Percentiles rank a stretch among this genome's conserved stretches.
phyloP scores from a whole-genome alignment of 2,113 vertebrate species.

The Solea senegalensis region DNA sequence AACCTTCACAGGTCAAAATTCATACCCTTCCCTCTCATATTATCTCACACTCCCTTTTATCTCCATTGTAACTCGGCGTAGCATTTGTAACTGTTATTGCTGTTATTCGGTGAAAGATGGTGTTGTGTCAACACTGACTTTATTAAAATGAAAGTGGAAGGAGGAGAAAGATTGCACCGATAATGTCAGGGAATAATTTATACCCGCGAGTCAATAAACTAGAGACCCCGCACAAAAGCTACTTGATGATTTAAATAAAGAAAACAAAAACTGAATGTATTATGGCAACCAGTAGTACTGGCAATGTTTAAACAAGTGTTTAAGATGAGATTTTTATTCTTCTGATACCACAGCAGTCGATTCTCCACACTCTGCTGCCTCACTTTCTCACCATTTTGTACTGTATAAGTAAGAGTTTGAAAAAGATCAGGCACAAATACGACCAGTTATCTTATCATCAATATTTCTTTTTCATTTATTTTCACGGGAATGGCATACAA shows the following conservation, averaged over 20 bases:
- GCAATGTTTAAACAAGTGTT: background rate
- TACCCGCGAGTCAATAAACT: slow-evolving; percentile 9
- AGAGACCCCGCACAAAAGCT: slow-evolving; percentile 11
- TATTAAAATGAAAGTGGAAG: slow-evolving; percentile 43
- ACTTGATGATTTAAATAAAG: slow-evolving; percentile 17
- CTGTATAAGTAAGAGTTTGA: background rate
- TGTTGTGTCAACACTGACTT: slow-evolving; percentile 48
- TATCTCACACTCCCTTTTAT: slow-evolving; percentile 51
- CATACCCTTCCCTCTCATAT: slow-evolving; percentile 29
- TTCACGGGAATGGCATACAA: background rate
- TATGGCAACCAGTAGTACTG: background rate
- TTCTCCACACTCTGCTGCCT: slow-evolving; percentile 2
- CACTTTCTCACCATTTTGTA: background rate
- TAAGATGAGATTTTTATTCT: background rate
- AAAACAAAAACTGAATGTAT: slow-evolving; percentile 6
- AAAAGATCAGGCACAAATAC: no score
- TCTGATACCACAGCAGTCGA: background rate
- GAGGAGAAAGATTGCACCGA: slow-evolving; percentile 43
- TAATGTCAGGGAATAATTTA: slow-evolving; percentile 39
- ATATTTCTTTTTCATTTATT: no score
- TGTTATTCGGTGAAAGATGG: slow-evolving; percentile 58
- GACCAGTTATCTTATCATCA: no score
- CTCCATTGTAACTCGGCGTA: slow-evolving; percentile 41
- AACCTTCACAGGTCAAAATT: slow-evolving; percentile 62
- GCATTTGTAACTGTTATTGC: slow-evolving; percentile 66